Evolutionary conservation across 2,113 vertebrate species (phyloP), one percentile per base, ranked within the genome.

Genomic region (Myodes glareolus): DNA sequence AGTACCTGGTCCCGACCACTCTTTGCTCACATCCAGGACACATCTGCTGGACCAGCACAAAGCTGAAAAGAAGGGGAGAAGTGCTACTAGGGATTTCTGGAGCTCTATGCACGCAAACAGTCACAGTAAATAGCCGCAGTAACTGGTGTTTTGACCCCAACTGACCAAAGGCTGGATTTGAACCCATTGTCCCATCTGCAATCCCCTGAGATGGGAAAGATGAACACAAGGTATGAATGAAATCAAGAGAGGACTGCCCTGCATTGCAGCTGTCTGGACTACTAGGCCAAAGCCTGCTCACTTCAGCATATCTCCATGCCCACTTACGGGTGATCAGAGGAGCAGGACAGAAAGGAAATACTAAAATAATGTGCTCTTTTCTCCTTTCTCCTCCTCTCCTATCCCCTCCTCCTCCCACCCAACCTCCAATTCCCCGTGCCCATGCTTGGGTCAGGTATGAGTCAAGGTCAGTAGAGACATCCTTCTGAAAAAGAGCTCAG

Each of bases 281-380:
- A 72, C 33, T 45, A 14, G 67, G 91, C 50, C 94, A 50, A 77
- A 72, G 65, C 61, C 58, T 29, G 52, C 58, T 17, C 52, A 21
- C 47, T 42, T 72, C 55, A 19, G 14, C n/a, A 1, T 4, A 29
- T 33, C 31, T 52, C 76, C 61, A 39, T 17, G 36, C 25, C 90
- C 19, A 25, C 72, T 52, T 39, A n/a, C 1, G 23, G 94, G 95
- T 95, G 85, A 61, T 36, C 52, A 94, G 90, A 94, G 80, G 68
- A 95, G 42, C 2, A 21, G 73, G 68, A 68, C 47, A 47, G 88
- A 94, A 91, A 96, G 81, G 94, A 86, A 95, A 94, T 88, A 91
- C 73, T 92, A 95, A 94, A 93, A 95, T 94, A 92, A 95, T 95
- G 61, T 80, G 73, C 5, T 96, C 96, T 86, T 6, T 96, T 87